phyloP scores from a whole-genome alignment of 2,113 vertebrate species.

The Corynorhinus townsendii region DNA sequence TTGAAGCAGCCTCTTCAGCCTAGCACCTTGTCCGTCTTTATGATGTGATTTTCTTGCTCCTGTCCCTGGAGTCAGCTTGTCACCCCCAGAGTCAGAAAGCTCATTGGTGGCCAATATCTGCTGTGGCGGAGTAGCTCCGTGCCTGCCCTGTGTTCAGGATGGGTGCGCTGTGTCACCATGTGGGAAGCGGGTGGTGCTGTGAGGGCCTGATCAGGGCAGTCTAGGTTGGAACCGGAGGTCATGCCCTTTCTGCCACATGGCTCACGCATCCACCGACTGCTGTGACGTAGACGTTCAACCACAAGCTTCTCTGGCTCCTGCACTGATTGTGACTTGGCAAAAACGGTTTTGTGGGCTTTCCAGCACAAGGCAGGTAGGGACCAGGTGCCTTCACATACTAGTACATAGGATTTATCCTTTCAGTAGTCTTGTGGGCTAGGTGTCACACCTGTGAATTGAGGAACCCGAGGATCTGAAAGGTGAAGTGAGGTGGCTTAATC shows the following conservation, averaged over 20 bases:
- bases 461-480: neutral
- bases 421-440: neutral
- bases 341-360: neutral
- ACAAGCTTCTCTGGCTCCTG: neutral
- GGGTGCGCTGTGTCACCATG: neutral
- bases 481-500: neutral
- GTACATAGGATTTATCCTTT: neutral
- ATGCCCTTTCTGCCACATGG: neutral
- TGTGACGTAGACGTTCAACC: neutral
- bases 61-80: neutral
- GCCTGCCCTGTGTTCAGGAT: neutral
- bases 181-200: neutral
- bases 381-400: neutral
- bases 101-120: neutral
- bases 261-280: neutral
- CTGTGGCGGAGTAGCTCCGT: neutral
- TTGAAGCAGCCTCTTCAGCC: conserved; percentile 28
- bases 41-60: conserved; percentile 33
- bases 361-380: neutral
- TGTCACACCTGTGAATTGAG: neutral
- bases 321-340: neutral
- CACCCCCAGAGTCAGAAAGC: neutral
- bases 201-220: neutral
- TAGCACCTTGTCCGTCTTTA: neutral
- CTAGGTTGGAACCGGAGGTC: neutral